Evolutionary conservation across 2,113 vertebrate genomes (phyloP).

Genomic region (Cavia porcellus): DNA sequence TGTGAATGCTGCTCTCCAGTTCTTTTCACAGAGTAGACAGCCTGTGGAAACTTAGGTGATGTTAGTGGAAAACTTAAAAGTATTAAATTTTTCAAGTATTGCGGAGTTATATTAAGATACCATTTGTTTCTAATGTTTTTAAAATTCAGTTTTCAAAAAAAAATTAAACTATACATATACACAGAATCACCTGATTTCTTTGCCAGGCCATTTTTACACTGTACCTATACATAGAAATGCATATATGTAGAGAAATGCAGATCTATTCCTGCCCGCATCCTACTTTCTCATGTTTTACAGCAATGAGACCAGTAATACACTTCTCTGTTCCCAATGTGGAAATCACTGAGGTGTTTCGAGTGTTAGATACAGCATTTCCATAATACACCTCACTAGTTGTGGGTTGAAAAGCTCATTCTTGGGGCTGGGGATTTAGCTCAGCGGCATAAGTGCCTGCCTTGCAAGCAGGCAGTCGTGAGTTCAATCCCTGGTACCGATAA

Average conservation of each 20-base stretch:
- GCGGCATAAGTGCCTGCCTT: too few species aligned
- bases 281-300: neutral
- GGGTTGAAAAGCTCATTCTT: fast-evolving
- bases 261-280: neutral
- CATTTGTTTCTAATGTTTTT: neutral
- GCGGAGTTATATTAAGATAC: neutral
- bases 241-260: neutral
- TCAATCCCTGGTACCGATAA: too few species aligned
- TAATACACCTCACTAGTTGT: neutral
- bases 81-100: neutral
- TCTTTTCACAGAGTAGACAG: neutral
- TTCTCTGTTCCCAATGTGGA: neutral
- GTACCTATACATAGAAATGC: neutral
- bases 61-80: neutral
- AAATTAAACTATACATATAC: neutral
- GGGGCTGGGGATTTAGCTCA: too few species aligned
- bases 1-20: fast-evolving
- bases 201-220: neutral
- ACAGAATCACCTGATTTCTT: neutral
- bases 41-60: fast-evolving
- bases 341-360: neutral
- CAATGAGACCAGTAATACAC: neutral
- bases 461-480: too few species aligned
- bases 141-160: neutral
- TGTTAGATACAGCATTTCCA: fast-evolving